phyloP scores from a whole-genome alignment of 2,797 vertebrate species.

The Oreortyx pictus region DNA sequence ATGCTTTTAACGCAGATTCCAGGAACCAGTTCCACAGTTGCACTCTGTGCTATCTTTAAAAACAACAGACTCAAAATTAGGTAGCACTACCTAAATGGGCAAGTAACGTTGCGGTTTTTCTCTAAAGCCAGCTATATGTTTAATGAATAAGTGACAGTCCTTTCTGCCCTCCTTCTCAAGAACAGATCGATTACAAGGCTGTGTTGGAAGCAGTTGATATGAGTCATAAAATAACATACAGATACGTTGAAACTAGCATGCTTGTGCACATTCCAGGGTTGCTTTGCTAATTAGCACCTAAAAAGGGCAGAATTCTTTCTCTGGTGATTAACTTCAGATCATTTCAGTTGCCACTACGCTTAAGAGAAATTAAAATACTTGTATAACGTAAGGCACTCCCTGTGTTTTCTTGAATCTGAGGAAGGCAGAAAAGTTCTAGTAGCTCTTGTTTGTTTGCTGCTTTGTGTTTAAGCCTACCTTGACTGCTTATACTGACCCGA shows the following conservation, averaged over 20 bases:
- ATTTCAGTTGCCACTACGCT: background rate
- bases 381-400: background rate
- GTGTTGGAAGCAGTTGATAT: background rate
- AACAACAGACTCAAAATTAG: background rate
- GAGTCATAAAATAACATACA: background rate
- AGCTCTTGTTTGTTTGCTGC: background rate
- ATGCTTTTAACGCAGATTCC: fast-evolving
- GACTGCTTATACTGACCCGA: background rate
- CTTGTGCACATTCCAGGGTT: background rate
- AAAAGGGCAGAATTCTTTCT: background rate
- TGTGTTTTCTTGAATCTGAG: background rate
- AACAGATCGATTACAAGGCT: background rate
- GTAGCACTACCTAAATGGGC: background rate
- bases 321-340: background rate
- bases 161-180: background rate
- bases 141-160: background rate
- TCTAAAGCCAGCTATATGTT: background rate
- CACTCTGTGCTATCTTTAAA: background rate
- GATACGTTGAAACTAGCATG: background rate
- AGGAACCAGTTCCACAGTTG: background rate
- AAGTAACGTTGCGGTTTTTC: background rate
- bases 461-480: background rate
- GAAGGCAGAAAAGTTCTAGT: background rate
- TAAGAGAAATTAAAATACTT: background rate
- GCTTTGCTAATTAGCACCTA: background rate